Base-by-base conservation (phyloP, 2,888 invertebrate genomes). In the Shargacucullia verbasci region DNA sequence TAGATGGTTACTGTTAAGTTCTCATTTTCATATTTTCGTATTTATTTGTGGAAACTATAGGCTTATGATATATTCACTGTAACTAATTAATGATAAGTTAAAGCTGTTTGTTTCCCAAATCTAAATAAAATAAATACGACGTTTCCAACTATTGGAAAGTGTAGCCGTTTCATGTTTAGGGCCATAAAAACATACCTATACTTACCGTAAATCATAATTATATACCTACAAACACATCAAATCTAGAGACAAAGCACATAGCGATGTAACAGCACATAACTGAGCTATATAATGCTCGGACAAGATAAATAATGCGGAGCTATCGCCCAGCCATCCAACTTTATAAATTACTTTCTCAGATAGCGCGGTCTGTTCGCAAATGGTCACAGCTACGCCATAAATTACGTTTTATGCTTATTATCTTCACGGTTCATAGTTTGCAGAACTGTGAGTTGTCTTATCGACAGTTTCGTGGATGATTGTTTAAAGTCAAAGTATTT, bases 301-400 rank as follows among this genome's bases (percentile, higher is more conserved):
- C 70, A 80, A 86, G 84, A 86, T 90, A 89, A 89, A 90, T 89
- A 90, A 85, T 84, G 81, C 74, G 63, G 39, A 75, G 71, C 83
- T 85, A 86, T 88, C 87, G 86, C 69, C 80, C 78, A 74, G 80
- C 80, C 73, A 86, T 86, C 85, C 86, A 91, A 91, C 90, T 91
- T 90, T 85, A 87, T 88, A 89, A 89, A 89, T 91, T 90, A 90
- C 88, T 89, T 88, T 90, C 89, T 89, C 85, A 87, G 89, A 86
- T 87, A 86, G 82, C 75, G 65, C n/a, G 37, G 80, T n/a, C 29
- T 14, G 70, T 57, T 77, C 81, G 39, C 80, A 77, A 86, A 55
- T 86, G 81, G 72, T 2, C 46, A 25, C 73, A 73, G 53, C 54
- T 41, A 15, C 49, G 33, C 53, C 65, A 39, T 58, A 60, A 47